Base-by-base conservation (phyloP, 2,113 vertebrate species). In the Melozone crissalis region DNA sequence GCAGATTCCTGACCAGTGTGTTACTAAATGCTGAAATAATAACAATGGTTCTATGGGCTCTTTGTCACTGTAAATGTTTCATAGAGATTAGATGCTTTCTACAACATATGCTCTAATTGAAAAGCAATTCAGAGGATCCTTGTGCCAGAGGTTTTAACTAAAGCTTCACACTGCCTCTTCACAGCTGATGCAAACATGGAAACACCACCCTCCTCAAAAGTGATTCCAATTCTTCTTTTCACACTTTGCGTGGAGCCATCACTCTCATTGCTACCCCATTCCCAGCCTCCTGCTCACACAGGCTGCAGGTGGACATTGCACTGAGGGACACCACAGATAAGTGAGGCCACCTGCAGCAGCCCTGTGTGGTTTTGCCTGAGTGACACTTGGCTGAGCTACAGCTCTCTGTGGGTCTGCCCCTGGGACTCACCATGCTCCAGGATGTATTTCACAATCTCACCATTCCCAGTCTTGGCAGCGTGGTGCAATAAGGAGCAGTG, bases 401-500 rank as follows among this genome's bases (percentile, higher is more conserved):
- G 35, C 8, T 62, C 51, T 20, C 41, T 43, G 31, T 54, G 68
- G 51, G 11, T 52, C 61, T 41, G 33, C 30, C 52, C 11, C 49
- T 43, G 33, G 33, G 82, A 95, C 98, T 99, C 96, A 99, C 99
- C 98, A 2, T 99, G 98, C 37, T 99, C 98, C 85, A 99, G 98
- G 61, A 99, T 99, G 94, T 98, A 99, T 95, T 98, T 97, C 95
- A 99, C 98, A 43, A 99, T 97, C 41, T 99, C 98, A 0, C 98
- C 21, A 7, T 99, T 98, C 77, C 99, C 99, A 1, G 97, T 98
- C 97, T 98, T 98, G 51, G 99, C 98, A 52, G 99, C 98, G 3
- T 98, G 95, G 95, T 99, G 99, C 86, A 99, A 97, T n/a, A 98
- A 98, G 9, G 99, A 99, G 90, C 98, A 98, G 66, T 98, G 99